Percentiles rank a stretch among this genome's conserved stretches.
phyloP scores from a whole-genome alignment of 2,888 invertebrate genomes.

The Drosophila tripunctata region DNA sequence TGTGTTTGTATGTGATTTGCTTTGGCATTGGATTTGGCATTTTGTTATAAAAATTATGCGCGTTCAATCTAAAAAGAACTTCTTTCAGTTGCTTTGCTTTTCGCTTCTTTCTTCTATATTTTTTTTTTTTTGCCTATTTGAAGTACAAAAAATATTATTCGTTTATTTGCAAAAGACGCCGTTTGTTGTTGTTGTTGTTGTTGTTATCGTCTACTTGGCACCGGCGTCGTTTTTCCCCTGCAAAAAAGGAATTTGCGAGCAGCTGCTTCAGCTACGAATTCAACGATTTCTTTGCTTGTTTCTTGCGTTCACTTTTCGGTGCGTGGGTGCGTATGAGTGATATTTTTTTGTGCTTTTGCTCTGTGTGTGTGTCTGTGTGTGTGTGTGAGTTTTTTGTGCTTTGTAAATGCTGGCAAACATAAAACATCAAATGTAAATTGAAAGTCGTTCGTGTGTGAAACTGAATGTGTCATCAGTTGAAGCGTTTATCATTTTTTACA shows the following conservation, averaged over 20 bases:
- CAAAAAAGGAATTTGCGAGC: background rate
- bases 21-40: constrained; percentile 18
- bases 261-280: constrained; percentile 8
- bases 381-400: constrained; percentile 53
- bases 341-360: constrained; percentile 65
- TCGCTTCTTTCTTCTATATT: background rate
- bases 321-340: constrained; percentile 78
- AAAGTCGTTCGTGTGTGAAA: constrained; percentile 82
- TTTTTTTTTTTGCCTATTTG: constrained; percentile 36
- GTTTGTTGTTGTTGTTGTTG: constrained; percentile 21
- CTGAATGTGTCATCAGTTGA: constrained; percentile 80
- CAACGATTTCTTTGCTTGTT: constrained; percentile 26
- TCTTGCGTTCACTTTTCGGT: constrained; percentile 51
- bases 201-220: constrained; percentile 67
- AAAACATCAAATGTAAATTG: constrained; percentile 81
- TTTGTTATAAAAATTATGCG: constrained; percentile 28
- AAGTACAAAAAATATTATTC: constrained; percentile 71
- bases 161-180: constrained; percentile 64
- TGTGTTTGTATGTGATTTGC: constrained; percentile 43
- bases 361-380: constrained; percentile 13
- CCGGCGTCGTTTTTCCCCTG: constrained; percentile 34
- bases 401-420: constrained; percentile 75
- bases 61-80: constrained; percentile 6
- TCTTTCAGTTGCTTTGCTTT: background rate
- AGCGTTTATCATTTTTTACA: constrained; percentile 80